Evolutionary conservation across 2,797 vertebrate species (phyloP), one percentile per base, ranked within the genome.

Genomic region (Girardinus metallicus): DNA sequence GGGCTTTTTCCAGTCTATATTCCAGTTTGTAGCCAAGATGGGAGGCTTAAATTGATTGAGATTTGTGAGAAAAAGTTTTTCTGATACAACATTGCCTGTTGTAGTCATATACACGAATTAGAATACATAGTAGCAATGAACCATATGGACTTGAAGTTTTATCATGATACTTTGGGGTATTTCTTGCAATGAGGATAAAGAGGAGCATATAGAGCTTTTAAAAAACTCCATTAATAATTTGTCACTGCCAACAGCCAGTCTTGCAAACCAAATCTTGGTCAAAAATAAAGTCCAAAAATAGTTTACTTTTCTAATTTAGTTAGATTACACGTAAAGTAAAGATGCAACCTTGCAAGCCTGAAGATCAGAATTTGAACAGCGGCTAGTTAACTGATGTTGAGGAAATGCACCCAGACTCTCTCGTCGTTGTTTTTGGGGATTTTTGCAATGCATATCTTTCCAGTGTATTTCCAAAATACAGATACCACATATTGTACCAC

Each of bases 1-100:
- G 83, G 83, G 77, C 66, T 88, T 87, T 83, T 75, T 86, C 68
- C 55, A 76, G 79, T 78, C 72, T 85, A 53, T 49, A 83, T 86
- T 86, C 47, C 83, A 84, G 82, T 87, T 91, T 88, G 47, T 77
- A 62, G 82, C 80, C 72, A 55, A 74, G 77, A 87, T 82, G 78
- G 46, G 64, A 87, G 51, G 83, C 53, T 74, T 84, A 34, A 72
- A 55, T 81, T 77, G 75, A 82, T 74, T 77, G 10, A 5, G 76
- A 39, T 83, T 77, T 74, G 73, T 76, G 71, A 83, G 79, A 85
- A 80, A 60, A 55, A 55, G 1, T 16, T 53, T 44, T 53, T 55
- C 43, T 77, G 47, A 85, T 71, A 13, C 3, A 78, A 36, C 31
- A 29, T 41, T 64, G 18, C 62, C 12, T 36, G 13, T 9, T 68